phyloP scores from a whole-genome alignment of 2,797 vertebrate genomes.

The Lepilemur septentrionalis region DNA sequence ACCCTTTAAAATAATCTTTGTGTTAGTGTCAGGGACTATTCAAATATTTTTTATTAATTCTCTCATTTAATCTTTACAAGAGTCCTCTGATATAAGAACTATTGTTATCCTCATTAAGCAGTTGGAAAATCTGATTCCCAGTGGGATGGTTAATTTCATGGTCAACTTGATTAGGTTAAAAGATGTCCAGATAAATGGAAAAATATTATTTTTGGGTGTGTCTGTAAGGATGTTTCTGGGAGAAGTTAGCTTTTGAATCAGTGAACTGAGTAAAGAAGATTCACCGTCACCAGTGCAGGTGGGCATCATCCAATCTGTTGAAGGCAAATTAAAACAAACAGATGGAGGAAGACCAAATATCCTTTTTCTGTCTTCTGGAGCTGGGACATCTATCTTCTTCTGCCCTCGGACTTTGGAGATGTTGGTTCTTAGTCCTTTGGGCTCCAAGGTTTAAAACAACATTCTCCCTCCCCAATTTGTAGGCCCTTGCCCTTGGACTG shows the following conservation, averaged over 20 bases:
- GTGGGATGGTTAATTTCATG: background rate
- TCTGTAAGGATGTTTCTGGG: background rate
- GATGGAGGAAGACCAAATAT: background rate
- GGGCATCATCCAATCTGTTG: background rate
- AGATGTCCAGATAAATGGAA: too few species aligned
- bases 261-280: background rate
- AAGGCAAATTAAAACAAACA: background rate
- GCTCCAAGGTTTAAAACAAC: too few species aligned
- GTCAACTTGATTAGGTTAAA: background rate
- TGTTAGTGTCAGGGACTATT: background rate
- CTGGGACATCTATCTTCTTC: accelerated
- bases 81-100: background rate
- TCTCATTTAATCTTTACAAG: background rate
- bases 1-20: background rate
- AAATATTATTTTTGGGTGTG: background rate
- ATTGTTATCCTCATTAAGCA: background rate
- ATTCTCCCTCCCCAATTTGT: background rate
- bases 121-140: background rate
- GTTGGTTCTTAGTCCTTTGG: background rate
- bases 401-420: background rate
- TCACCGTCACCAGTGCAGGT: background rate
- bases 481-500: background rate
- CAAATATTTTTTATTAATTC: background rate
- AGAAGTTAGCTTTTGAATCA: background rate
- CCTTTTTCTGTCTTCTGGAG: background rate